Evolutionary conservation across 2,888 invertebrate species (phyloP).

Genomic region (Euplexia lucipara): DNA sequence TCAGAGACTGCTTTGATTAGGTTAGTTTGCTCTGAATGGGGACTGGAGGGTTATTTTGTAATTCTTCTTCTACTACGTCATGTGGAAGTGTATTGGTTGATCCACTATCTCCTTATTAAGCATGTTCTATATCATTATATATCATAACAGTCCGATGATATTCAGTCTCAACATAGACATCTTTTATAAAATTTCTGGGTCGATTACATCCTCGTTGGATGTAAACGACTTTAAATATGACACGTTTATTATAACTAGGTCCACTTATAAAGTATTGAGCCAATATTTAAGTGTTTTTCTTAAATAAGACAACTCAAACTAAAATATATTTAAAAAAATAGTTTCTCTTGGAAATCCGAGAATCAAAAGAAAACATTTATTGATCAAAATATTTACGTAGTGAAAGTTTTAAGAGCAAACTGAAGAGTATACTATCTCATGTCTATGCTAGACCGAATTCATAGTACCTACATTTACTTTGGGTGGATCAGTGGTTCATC

Average conservation of each 20-base stretch:
- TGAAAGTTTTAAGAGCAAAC: slow-evolving; percentile 6
- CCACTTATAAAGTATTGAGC: slow-evolving; percentile 15
- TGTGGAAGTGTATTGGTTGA: neutral
- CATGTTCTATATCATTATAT: slow-evolving; percentile 18
- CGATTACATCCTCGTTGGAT: neutral
- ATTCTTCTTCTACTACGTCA: neutral
- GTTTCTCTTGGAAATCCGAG: neutral
- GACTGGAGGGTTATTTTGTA: slow-evolving; percentile 1
- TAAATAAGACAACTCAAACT: slow-evolving; percentile 22
- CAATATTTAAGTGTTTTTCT: slow-evolving; percentile 14
- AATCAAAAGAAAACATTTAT: slow-evolving; percentile 1
- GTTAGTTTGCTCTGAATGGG: slow-evolving; percentile 31
- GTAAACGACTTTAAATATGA: neutral
- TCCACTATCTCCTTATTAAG: slow-evolving; percentile 9
- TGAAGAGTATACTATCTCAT: neutral
- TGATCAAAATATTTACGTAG: slow-evolving; percentile 5
- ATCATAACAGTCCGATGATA: slow-evolving; percentile 20
- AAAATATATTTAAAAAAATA: neutral
- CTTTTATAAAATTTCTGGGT: slow-evolving; percentile 8
- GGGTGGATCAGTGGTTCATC: neutral
- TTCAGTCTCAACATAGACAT: neutral
- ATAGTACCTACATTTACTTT: neutral
- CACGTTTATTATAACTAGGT: slow-evolving; percentile 22
- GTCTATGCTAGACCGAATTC: neutral
- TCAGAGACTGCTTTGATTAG: slow-evolving; percentile 36